phyloP scores from a whole-genome alignment of 64 coral and sea anemone species.

The Catalaphyllia jardinei region DNA sequence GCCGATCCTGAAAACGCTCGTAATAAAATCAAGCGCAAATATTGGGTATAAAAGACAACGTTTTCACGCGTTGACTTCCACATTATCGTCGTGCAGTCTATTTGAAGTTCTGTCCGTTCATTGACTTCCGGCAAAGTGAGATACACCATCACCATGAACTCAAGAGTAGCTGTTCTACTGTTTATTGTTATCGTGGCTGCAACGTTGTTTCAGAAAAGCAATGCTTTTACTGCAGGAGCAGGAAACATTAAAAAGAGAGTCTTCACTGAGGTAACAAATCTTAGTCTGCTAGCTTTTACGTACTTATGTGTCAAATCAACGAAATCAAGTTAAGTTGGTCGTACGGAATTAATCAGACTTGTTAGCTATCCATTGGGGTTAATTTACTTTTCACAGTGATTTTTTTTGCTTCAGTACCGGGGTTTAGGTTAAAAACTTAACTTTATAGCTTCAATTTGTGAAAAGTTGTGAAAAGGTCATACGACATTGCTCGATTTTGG shows the following conservation, averaged over 20 bases:
- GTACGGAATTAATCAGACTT: too few relatives aligned
- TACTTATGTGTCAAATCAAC: too few relatives aligned
- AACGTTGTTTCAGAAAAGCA: not conserved
- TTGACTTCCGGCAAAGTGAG: not conserved
- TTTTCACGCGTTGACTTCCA: not conserved
- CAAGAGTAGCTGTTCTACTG: not conserved
- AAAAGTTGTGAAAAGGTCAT: too few relatives aligned
- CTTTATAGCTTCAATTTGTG: too few relatives aligned
- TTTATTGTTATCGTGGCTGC: not conserved
- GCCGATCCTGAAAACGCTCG: not conserved
- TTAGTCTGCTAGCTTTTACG: not conserved
- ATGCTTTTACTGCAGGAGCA: constrained; percentile 20
- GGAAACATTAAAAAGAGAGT: constrained; percentile 28
- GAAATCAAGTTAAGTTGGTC: too few relatives aligned
- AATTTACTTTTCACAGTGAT: too few relatives aligned
- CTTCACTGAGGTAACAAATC: not conserved
- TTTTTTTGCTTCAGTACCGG: too few relatives aligned
- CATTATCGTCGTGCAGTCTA: not conserved
- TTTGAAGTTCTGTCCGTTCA: not conserved
- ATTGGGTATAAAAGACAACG: not conserved
- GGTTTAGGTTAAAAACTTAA: too few relatives aligned
- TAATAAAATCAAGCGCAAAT: too few relatives aligned
- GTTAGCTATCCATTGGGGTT: too few relatives aligned
- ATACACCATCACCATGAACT: not conserved
- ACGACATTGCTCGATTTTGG: too few relatives aligned